Conservation (phyloP, 2,113 vertebrate genomes). For the Kryptolebias marmoratus region DNA sequence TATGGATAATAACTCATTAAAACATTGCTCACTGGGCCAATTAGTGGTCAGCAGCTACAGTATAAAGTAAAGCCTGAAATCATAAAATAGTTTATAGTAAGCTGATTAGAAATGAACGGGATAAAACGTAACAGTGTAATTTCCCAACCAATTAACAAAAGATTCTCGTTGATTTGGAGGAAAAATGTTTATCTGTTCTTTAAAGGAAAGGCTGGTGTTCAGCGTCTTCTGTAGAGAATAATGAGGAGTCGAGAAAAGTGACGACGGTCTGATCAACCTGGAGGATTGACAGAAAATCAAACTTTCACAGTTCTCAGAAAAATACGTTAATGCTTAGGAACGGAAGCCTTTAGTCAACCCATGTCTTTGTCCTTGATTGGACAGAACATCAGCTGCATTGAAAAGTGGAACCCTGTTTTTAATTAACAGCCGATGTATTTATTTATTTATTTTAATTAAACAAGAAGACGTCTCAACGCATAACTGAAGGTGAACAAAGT, state of each 20-base stretch:
- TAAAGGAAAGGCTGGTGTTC: not conserved
- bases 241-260: not conserved
- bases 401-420: constrained; percentile 58
- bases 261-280: constrained; percentile 43
- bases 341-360: constrained; percentile 27
- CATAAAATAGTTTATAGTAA: not conserved
- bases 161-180: constrained; percentile 7
- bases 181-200: constrained; percentile 8
- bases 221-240: too few species aligned
- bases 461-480: constrained; percentile 49
- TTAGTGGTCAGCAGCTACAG: not conserved
- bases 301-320: too few species aligned
- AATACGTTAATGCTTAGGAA: not conserved
- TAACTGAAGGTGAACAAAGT: constrained; percentile 50
- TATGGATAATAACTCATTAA: not conserved
- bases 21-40: not conserved
- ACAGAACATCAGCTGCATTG: constrained; percentile 44
- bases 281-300: constrained; percentile 21
- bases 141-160: not conserved
- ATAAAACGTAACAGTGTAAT: not conserved
- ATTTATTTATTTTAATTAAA: constrained; percentile 27
- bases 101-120: not conserved
- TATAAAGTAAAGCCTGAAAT: not conserved
- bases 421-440: constrained; percentile 62
- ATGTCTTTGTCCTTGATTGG: constrained; percentile 24